These are phyloP conservation scores for Pseudois nayaur DNA, from an alignment of 2,113 vertebrate species.

Conservation along the genomic window DNA sequence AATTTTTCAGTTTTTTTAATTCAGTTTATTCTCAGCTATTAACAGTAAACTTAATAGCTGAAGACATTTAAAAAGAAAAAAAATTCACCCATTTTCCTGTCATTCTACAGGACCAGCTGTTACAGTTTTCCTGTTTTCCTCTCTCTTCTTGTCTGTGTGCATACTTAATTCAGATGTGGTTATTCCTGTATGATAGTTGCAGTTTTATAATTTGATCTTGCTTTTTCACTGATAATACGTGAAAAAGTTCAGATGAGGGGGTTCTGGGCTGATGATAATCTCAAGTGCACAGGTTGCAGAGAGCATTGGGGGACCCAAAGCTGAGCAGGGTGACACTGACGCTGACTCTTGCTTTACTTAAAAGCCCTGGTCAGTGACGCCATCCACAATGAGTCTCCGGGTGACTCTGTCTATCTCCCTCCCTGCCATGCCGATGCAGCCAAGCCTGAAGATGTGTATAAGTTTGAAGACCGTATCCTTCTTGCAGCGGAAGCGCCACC, in stretches of 20 bases:
- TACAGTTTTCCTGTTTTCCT: neutral
- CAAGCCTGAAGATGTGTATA: conserved; percentile 87
- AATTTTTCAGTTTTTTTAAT: neutral
- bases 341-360: neutral
- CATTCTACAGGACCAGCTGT: neutral
- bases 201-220: neutral
- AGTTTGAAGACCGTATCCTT: conserved; percentile 93
- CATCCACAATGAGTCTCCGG: conserved; percentile 74
- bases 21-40: neutral
- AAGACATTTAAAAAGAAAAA: conserved; percentile 14
- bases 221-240: neutral
- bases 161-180: neutral
- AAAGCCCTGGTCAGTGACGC: conserved; percentile 88
- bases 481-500: neutral
- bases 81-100: neutral
- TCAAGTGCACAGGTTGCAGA: neutral
- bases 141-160: neutral
- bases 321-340: neutral
- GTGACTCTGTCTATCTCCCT: conserved; percentile 83
- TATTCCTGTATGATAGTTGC: neutral
- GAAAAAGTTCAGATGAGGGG: neutral
- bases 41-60: neutral
- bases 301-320: neutral
- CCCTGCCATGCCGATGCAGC: conserved; percentile 83
- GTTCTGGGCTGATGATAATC: neutral